Conservation (phyloP, 2,113 vertebrate species). For the Poeciliopsis retropinna region DNA sequence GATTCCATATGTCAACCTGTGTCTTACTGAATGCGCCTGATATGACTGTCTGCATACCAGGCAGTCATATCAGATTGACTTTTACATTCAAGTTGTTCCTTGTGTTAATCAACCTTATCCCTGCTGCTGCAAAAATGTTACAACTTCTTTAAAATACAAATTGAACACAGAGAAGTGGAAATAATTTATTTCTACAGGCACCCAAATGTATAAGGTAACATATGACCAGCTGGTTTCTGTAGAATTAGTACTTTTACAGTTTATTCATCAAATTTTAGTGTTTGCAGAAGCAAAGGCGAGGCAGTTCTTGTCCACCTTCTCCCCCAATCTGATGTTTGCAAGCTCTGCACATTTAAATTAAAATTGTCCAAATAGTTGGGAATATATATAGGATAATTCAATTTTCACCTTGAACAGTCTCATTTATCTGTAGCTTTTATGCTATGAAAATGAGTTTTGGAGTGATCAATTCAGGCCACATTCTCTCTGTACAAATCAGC, state of each 20-base stretch:
- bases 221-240: background rate
- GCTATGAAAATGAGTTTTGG: constrained; percentile 42
- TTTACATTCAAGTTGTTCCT: background rate
- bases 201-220: too few species aligned
- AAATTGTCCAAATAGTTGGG: constrained; percentile 45
- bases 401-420: constrained; percentile 47
- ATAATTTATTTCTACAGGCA: too few species aligned
- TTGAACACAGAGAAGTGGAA: too few species aligned
- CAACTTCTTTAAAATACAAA: too few species aligned
- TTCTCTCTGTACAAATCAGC: constrained; percentile 22
- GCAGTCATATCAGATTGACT: background rate
- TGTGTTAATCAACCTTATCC: background rate
- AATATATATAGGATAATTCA: constrained; percentile 48
- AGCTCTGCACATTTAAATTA: constrained; percentile 35
- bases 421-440: constrained; percentile 33
- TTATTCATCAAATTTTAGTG: background rate
- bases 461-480: constrained; percentile 55
- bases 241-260: constrained; percentile 6
- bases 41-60: background rate
- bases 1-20: background rate
- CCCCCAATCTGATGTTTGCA: constrained; percentile 26
- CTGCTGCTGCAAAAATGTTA: too few species aligned
- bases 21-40: background rate
- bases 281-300: background rate
- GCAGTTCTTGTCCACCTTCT: constrained; percentile 5